phyloP scores from a whole-genome alignment of 2,113 vertebrate genomes.

The Stictonetta naevosa region DNA sequence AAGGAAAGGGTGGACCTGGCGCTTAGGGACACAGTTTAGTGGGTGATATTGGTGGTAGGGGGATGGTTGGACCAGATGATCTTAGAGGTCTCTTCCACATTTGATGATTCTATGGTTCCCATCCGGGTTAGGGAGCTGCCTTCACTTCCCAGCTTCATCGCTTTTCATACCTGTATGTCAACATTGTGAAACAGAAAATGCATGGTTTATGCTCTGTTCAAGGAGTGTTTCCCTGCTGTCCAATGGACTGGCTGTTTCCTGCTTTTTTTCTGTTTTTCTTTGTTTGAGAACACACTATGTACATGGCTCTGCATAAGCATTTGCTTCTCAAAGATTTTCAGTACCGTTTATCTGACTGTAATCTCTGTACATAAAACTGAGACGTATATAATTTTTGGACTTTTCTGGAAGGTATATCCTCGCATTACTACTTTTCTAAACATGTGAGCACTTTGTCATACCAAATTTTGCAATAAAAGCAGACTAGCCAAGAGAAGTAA shows the following conservation, averaged over 20 bases:
- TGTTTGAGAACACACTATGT: background rate
- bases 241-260: background rate
- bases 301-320: too few relatives aligned
- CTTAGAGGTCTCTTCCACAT: too few relatives aligned
- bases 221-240: fast-evolving
- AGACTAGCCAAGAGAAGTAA: background rate
- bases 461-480: background rate
- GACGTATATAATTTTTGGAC: background rate
- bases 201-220: fast-evolving
- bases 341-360: too few relatives aligned
- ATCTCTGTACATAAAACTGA: background rate
- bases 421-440: background rate
- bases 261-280: background rate
- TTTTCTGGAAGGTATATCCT: background rate
- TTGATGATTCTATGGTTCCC: background rate
- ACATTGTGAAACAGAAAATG: background rate
- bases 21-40: too few relatives aligned
- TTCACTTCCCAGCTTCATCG: too few relatives aligned
- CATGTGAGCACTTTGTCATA: fast-evolving
- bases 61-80: too few relatives aligned
- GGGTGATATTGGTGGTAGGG: too few relatives aligned
- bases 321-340: background rate
- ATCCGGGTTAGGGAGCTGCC: background rate
- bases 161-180: fast-evolving
- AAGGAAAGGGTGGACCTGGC: too few relatives aligned